Evolutionary conservation across 2,797 vertebrate genomes (phyloP).

Genomic region (Chaetodon trifasciatus): DNA sequence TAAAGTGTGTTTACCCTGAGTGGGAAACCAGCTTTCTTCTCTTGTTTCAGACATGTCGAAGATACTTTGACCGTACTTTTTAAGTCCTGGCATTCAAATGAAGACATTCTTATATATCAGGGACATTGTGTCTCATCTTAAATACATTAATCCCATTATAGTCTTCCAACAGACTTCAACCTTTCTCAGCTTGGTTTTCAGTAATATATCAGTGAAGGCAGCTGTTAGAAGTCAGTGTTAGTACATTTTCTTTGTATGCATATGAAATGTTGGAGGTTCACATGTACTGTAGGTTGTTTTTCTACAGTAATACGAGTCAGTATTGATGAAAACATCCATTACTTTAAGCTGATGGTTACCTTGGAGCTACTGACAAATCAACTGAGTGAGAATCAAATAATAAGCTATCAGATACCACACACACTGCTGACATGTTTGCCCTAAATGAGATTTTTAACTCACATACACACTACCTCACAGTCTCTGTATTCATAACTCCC

Average conservation of each 20-base stretch:
- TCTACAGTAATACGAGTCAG: background rate
- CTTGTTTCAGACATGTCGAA: background rate
- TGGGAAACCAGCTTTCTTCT: background rate
- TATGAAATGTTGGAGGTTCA: conserved; percentile 1
- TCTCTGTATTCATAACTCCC: background rate
- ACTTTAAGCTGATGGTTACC: background rate
- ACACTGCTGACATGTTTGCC: background rate
- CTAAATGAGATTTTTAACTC: background rate
- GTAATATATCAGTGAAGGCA: conserved; percentile 11
- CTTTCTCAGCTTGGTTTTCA: background rate
- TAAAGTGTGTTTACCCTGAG: background rate
- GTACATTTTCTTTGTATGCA: background rate
- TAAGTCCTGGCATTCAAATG: no score
- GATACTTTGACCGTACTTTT: background rate
- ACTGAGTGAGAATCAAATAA: background rate
- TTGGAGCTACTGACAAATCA: background rate
- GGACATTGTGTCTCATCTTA: background rate
- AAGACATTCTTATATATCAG: background rate
- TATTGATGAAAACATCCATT: background rate
- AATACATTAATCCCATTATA: background rate
- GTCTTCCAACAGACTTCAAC: background rate
- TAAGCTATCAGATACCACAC: background rate
- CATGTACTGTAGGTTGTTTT: conserved; percentile 26
- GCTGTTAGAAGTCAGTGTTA: conserved; percentile 2
- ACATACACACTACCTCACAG: conserved; percentile 38